Conservation (phyloP, 2,797 vertebrate genomes). For the Cossypha niveicapilla region DNA sequence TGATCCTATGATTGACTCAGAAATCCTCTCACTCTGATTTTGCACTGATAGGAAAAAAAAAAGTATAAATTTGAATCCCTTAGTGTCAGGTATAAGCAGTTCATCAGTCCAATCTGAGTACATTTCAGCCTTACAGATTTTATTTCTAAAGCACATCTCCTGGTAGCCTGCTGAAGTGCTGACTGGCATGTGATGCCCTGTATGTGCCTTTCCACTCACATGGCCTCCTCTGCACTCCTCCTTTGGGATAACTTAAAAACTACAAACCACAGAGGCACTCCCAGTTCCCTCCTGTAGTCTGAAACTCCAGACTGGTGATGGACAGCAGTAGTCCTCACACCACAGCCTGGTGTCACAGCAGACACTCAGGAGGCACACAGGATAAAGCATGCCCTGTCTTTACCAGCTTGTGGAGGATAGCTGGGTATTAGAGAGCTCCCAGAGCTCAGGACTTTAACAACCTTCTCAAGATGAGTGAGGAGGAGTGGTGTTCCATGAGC, state of each 20-base stretch:
- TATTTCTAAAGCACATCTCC: neutral
- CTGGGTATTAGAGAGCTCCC: neutral
- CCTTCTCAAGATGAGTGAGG: neutral
- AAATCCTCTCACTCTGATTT: neutral
- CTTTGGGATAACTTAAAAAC: neutral
- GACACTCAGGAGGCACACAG: neutral
- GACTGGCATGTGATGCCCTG: neutral
- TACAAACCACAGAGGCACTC: neutral
- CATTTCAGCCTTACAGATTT: neutral
- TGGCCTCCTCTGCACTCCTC: rapidly evolving
- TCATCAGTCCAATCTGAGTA: neutral
- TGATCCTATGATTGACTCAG: neutral
- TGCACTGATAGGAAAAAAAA: neutral
- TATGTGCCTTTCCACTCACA: neutral
- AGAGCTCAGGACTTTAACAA: rapidly evolving
- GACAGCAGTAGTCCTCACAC: neutral
- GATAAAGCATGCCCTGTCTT: neutral
- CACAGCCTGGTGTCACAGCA: neutral
- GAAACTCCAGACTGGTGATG: neutral
- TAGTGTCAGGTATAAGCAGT: neutral
- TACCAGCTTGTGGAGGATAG: neutral
- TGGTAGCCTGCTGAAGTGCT: neutral
- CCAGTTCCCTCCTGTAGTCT: neutral
- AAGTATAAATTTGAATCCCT: neutral
- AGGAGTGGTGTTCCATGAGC: neutral